Base-by-base conservation (phyloP, 2,113 vertebrate species). In the Gambusia affinis region DNA sequence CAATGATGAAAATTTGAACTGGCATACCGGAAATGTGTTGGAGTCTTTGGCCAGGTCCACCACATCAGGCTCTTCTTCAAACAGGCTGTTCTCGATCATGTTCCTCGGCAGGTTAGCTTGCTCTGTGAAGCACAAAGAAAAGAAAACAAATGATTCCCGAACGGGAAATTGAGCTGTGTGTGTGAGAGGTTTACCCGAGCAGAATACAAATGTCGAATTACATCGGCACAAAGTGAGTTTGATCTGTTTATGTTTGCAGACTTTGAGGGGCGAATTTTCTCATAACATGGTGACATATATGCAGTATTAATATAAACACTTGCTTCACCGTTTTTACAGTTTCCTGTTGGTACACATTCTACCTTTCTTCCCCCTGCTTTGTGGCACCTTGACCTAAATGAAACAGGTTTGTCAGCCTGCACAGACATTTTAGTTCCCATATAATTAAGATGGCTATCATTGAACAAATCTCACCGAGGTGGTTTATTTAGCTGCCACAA, bases 41-140 rank as follows among this genome's bases (percentile, higher is more conserved):
- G 96, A 95, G 67, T 99, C 97, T 92, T 96, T 98, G 66, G 96
- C 98, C 89, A 99, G 93, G 91, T 99, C 97, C 72, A 99, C 96
- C 60, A 98, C 95, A 83, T 99, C 97, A 0, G 97, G 96, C 76
- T 99, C 98, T 89, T 99, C 98, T 82, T 99, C 97, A 95, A 99
- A 99, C 97, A 99, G 96, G 89, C 96, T 98, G 93, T 99, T 99
- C 94, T 99, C 98, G 89, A 99, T 99, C 97, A 99, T 99, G 94
- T 99, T 98, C 92, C 96, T 95, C 15, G 98, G 98, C 78, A 98
- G 93, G 75, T 92, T 95, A 76, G 95, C 92, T 82, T 57, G 94
- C 78, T 98, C 98, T 99, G 89, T 70, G 92, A 89, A 75, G 86
- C 11, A 84, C 11, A 86, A 77, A 63, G 47, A 81, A 90, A 60